Base-by-base conservation (phyloP, 2,888 invertebrate species). In the Tortrix viridana region DNA sequence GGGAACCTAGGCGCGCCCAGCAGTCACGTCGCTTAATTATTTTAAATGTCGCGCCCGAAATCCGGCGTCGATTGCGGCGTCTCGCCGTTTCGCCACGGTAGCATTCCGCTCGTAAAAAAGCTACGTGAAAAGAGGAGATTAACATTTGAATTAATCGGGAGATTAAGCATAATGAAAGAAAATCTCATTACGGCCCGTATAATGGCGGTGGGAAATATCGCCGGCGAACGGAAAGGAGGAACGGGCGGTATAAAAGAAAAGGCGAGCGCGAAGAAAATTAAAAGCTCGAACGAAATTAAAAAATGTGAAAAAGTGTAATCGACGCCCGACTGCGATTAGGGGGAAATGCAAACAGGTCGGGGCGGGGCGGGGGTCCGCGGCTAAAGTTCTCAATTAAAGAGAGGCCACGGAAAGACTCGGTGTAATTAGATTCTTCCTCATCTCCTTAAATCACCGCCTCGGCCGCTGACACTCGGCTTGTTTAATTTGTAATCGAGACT, bases 91-190 rank as follows among this genome's bases (percentile, higher is more conserved):
- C 80, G 86, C 79, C 69, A 83, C 87, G 84, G 84, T 81, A 84
- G 74, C 82, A 81, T 77, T 79, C 73, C 75, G 74, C 75, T 83
- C 80, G 80, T 89, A 88, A 89, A 89, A 63, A 89, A 85, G 82
- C 85, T 74, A 82, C 81, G 86, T 84, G 85, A 85, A 89, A 89
- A 86, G 79, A 81, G 76, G 73, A 87, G 90, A 91, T 91, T 89
- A 90, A 90, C 91, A 90, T 92, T 91, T 89, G 89, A 92, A 92
- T 92, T 92, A 92, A 92, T 91, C 92, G 92, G 89, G 78, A 92
- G 92, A 92, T 92, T 92, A 91, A 91, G 88, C 92, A 91, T 91
- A 92, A 92, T 92, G 91, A 91, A 92, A 90, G 90, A 89, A 92
- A 92, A 92, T 92, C 92, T 92, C 92, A 91, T 92, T 92, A 92